Evolutionary conservation across 2,113 vertebrate species (phyloP), one percentile per base, ranked within the genome.

Genomic region (Procavia capensis): DNA sequence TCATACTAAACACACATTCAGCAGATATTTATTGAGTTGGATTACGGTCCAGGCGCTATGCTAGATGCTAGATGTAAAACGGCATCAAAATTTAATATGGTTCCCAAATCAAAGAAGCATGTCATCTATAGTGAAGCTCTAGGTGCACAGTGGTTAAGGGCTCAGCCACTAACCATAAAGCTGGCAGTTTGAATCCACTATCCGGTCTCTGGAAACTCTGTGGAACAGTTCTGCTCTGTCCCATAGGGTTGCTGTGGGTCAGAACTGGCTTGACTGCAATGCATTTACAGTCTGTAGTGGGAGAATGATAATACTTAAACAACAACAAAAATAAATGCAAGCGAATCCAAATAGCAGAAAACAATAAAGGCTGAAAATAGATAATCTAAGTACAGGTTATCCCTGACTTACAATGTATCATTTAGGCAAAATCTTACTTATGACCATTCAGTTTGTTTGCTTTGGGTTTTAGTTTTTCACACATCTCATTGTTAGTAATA

Each of bases 1-100:
- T 79, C 68, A 91, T 82, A 90, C 76, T 64, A 87, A 95, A 70
- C 5, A 74, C 82, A 82, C 54, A 57, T 74, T 94, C 50, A 76
- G 43, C 47, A 93, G 54, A 85, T 91, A 86, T 89, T 80, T 91
- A 75, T 16, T 72, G 57, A 93, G 61, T 8, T 17, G 34, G 81
- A 47, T 76, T 79, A 47, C 16, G 14, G 66, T 4, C 87, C 70
- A 96, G 57, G 8, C 27, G 57, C 64, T 22, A 4, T 47, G 54
- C 27, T 59, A 87, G 84, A 50, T 57, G 63, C 80, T 93, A 43
- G 27, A 76, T 57, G 78, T 31, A 20, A 87, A 88, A 75, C 29
- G 66, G 79, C 3, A 82, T n/a, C 27, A 68, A 70, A 64, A 86
- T 75, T 17, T 86, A 20, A 94, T 93, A 82, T 61, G 31, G 5